A percentile compares a stretch with the other conserved stretches of the same genome.
Evolutionary conservation across 2,113 vertebrate genomes (phyloP).

Genomic region (Ursus arctos): DNA sequence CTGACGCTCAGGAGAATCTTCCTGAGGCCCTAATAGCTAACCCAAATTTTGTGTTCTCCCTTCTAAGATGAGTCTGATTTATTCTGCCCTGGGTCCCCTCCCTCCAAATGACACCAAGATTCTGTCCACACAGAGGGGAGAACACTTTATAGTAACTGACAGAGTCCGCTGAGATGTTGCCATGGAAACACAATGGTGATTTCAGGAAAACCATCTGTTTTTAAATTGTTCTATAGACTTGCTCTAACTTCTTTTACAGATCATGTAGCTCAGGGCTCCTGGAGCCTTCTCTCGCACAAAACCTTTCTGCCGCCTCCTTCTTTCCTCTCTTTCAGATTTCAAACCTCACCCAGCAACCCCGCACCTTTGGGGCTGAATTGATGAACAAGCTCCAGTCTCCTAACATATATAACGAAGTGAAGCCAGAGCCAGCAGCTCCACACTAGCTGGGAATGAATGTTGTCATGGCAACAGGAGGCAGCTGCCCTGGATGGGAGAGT

Average conservation of each 20-base stretch:
- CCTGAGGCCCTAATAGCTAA: not conserved
- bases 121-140: slow-evolving; percentile 1
- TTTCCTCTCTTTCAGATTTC: not conserved
- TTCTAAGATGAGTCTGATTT: not conserved
- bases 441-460: not conserved
- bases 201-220: slow-evolving; percentile 52
- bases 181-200: slow-evolving; percentile 28
- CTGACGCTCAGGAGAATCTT: not conserved
- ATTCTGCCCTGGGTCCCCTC: not conserved
- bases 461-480: not conserved
- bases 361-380: not conserved
- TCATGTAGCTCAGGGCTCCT: not conserved
- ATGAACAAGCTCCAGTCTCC: not conserved
- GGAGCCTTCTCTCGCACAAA: not conserved
- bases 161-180: slow-evolving; percentile 6
- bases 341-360: not conserved
- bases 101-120: not conserved
- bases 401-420: not conserved
- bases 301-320: not conserved
- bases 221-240: not conserved
- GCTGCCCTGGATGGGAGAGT: not conserved
- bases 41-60: not conserved
- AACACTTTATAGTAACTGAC: not conserved
- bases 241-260: not conserved
- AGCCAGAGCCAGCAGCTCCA: not conserved